Evolutionary conservation across 2,797 vertebrate genomes (phyloP), one percentile per base, ranked within the genome.

Genomic region (Garrulus glandarius): DNA sequence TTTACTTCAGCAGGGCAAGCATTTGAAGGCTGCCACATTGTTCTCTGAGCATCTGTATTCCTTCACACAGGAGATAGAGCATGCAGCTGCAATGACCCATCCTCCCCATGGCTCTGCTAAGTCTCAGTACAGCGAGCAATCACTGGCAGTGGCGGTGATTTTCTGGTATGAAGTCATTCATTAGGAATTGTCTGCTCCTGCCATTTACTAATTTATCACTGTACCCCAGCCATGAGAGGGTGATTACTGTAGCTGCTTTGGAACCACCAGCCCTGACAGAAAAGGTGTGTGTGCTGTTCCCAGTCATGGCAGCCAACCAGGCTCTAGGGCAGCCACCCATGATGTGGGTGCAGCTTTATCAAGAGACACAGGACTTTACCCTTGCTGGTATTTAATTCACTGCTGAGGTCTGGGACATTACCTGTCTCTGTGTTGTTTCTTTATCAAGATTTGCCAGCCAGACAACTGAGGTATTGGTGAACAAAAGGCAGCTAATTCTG

Each of bases 161-260:
- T 81, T 93, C 87, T 95, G 92, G 50, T 84, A 63, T 93, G 93
- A 93, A 93, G 59, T 95, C 93, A 61, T 65, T 94, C 83, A 49
- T 92, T 84, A 93, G 79, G 79, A 94, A 63, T 86, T 92, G 83
- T 72, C 77, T 95, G 44, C 61, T 92, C 89, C 95, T 91, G 76
- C 84, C 75, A 71, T 70, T 37, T 2, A 56, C 86, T 94, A 44
- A 85, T 87, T 85, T 87, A 78, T 89, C 84, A 36, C 68, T 74
- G 47, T 43, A 70, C 2, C 6, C 75, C 81, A 95, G 87, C 71
- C 74, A 12, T 87, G 88, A 91, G 83, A 95, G 71, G 81, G 67
- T 70, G 85, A 74, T 90, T 79, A 52, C 77, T 77, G 67, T 44
- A 70, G 61, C 88, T 89, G 89, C 68, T 74, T 79, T 89, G 68